Percentiles rank a stretch among this genome's conserved stretches.
Conservation (phyloP, 1,140 invertebrate genomes). For the Formica exsecta region DNA sequence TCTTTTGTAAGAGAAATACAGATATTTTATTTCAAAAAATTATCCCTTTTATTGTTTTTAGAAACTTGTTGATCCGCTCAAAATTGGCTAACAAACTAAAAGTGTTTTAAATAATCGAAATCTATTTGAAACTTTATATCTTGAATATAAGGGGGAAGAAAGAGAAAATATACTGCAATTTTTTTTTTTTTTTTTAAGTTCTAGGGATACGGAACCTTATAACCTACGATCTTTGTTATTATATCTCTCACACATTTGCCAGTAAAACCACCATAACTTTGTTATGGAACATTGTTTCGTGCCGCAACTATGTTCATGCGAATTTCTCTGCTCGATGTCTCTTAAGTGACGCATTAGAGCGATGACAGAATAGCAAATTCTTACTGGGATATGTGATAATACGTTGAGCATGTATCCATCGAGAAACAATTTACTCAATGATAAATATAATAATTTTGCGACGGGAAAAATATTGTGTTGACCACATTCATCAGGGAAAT, state of each 20-base stretch:
- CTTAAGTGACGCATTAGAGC: slow-evolving; percentile 49
- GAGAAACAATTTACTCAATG: neutral
- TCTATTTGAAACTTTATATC: neutral
- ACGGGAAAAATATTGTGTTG: neutral
- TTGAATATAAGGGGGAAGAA: neutral
- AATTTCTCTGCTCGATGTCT: slow-evolving; percentile 55
- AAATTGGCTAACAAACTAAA: neutral
- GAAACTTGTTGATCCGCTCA: neutral
- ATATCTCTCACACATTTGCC: neutral
- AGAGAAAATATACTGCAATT: neutral
- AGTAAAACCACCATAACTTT: slow-evolving; percentile 42
- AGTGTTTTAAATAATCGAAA: neutral
- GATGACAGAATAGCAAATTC: slow-evolving; percentile 34
- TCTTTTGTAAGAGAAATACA: neutral
- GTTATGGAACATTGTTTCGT: slow-evolving; percentile 55
- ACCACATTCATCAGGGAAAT: neutral
- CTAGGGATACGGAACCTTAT: neutral
- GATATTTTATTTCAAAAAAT: slow-evolving; percentile 40
- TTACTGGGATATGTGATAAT: neutral
- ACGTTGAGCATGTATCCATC: neutral
- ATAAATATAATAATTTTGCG: neutral
- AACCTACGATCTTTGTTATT: slow-evolving; percentile 3
- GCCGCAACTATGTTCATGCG: slow-evolving; percentile 41
- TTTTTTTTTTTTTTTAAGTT: neutral
- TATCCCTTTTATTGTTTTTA: slow-evolving; percentile 13